phyloP scores from a whole-genome alignment of 2,797 vertebrate genomes.

The Iguana delicatissima region DNA sequence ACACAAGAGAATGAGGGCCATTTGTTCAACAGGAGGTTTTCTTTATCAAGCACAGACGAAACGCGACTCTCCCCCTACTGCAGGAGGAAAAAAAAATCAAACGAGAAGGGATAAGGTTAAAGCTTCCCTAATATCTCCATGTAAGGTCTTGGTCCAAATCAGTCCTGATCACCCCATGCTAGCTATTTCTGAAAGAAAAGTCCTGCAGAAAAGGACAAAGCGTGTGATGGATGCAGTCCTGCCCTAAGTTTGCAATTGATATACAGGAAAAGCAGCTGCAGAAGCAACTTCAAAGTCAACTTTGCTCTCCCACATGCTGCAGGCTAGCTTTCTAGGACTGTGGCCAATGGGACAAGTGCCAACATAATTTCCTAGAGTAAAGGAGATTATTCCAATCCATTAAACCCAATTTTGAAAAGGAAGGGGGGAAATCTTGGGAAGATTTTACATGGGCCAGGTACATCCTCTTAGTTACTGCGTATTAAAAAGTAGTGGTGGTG shows the following conservation, averaged over 20 bases:
- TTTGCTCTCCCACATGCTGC: not conserved
- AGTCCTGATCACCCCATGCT: too few relatives aligned
- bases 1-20: not conserved
- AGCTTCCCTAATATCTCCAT: not conserved
- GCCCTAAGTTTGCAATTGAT: not conserved
- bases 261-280: not conserved
- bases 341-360: not conserved
- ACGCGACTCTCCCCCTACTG: not conserved
- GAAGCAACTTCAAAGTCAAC: not conserved
- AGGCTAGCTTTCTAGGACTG: not conserved
- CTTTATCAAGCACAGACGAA: not conserved
- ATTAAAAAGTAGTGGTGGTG: slow-evolving; percentile 59
- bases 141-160: not conserved
- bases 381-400: slow-evolving; percentile 69
- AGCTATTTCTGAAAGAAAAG: not conserved
- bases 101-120: too few relatives aligned
- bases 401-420: slow-evolving; percentile 51
- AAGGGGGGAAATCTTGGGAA: slow-evolving; percentile 38
- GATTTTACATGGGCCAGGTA: slow-evolving; percentile 65
- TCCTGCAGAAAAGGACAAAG: not conserved
- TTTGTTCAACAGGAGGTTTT: not conserved
- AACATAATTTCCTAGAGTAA: slow-evolving; percentile 58
- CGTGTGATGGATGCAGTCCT: not conserved
- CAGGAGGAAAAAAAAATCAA: too few relatives aligned
- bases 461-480: slow-evolving; percentile 65